phyloP scores from a whole-genome alignment of 2,888 invertebrate species.

The Griposia aprilina region DNA sequence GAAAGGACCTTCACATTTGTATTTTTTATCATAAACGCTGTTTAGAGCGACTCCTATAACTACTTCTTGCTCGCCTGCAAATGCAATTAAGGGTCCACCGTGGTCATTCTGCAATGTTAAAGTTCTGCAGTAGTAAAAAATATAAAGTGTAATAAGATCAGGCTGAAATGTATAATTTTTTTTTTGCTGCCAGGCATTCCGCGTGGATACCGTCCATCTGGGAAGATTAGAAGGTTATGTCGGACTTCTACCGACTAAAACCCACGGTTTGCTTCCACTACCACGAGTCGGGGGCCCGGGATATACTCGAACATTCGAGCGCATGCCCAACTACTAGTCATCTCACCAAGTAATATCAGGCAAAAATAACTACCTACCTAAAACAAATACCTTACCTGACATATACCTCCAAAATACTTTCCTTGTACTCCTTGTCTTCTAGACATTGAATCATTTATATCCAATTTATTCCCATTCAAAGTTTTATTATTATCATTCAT shows the following conservation, averaged over 20 bases:
- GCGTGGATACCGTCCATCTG: no score
- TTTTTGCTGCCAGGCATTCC: neutral
- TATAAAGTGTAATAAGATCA: neutral
- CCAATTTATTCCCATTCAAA: neutral
- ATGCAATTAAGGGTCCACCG: slow-evolving; percentile 74
- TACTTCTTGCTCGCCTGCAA: slow-evolving; percentile 64
- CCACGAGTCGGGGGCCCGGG: no score
- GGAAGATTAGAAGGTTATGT: neutral
- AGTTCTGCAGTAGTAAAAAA: neutral
- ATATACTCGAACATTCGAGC: neutral
- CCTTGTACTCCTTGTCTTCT: slow-evolving; percentile 5
- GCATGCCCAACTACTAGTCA: neutral
- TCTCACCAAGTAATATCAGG: neutral
- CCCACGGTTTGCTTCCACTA: neutral
- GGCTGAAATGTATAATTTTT: no score
- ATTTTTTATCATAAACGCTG: slow-evolving; percentile 59
- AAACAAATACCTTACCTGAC: slow-evolving; percentile 41
- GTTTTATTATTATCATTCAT: neutral
- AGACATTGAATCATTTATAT: neutral
- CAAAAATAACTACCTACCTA: neutral
- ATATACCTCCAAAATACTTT: slow-evolving; percentile 28
- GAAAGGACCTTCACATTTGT: slow-evolving; percentile 71
- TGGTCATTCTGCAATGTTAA: slow-evolving; percentile 73
- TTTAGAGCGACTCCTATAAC: slow-evolving; percentile 72
- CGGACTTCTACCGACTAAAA: neutral